Evolutionary conservation across 2,113 vertebrate species (phyloP), one percentile per base, ranked within the genome.

Genomic region (Mystacornis crossleyi): DNA sequence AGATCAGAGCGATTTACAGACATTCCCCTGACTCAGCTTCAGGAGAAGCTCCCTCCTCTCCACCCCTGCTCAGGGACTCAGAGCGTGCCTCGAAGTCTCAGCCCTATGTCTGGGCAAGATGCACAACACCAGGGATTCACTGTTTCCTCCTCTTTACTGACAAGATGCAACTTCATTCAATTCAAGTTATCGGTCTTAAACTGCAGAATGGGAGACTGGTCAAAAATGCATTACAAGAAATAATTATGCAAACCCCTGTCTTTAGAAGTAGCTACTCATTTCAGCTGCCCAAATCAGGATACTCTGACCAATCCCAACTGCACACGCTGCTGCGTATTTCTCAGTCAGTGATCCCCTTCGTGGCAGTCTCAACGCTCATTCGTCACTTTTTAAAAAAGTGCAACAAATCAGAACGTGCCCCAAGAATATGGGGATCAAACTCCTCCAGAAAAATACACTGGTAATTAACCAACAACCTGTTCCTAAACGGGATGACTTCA

Each of bases 31-130:
- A 34, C 58, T 29, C n/a, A 29, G 0, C 28, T n/a, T n/a, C 40
- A 53, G 34, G 48, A 80, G 48, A 80, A 40, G 40, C 31, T 80
- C 36, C 21, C 31, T 84, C 58, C 60, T 53, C 40, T 25, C 54
- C 26, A 14, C 5, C 8, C 26, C 29, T 50, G 14, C 36, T 42
- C 31, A 57, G n/a, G 28, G 57, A 57, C 61, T 13, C 5, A 0
- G 43, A 55, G 5, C 4, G 7, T 26, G 18, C 25, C 48, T 12
- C 0, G 0, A 36, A 50, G 25, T 45, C 58, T 77, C 57, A 60
- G n/a, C 62, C 29, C 21, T 25, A 50, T 2, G 2, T 38, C 50
- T 1, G 0, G 31, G 45, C 4, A 7, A 45, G 33, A 67, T 5
- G 12, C 18, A 58, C 42, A 57, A 4, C 1, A 5, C 28, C 33